Conservation (phyloP, 1,140 invertebrate species). For the Heliconius nattereri region DNA sequence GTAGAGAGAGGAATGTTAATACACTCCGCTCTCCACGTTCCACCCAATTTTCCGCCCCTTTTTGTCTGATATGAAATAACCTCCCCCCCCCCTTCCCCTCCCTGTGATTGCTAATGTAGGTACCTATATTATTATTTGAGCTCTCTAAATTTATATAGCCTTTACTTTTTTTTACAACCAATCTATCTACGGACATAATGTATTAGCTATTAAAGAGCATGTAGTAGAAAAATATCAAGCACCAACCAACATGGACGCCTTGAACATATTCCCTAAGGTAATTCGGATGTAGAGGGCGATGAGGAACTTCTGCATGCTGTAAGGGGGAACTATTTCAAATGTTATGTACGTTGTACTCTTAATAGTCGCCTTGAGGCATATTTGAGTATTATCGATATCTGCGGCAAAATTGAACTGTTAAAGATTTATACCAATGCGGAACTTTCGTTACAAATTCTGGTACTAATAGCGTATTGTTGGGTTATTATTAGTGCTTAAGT, state of each 20-base stretch:
- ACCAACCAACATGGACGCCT: not conserved
- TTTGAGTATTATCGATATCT: conserved; percentile 49
- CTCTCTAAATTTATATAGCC: too few relatives aligned
- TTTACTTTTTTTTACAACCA: not conserved
- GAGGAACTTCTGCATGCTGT: conserved; percentile 62
- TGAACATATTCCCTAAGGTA: conserved; percentile 59
- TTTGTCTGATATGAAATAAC: too few relatives aligned
- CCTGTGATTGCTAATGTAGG: too few relatives aligned
- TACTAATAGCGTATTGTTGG: not conserved
- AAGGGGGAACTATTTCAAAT: conserved; percentile 55
- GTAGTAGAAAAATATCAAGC: not conserved
- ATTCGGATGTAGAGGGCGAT: conserved; percentile 56
- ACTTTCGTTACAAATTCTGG: not conserved
- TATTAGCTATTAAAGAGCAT: not conserved
- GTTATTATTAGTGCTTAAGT: not conserved
- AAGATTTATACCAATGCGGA: conserved; percentile 26
- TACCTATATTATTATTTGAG: too few relatives aligned
- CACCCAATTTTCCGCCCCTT: too few relatives aligned
- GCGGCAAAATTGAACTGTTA: conserved; percentile 16
- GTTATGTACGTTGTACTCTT: conserved; percentile 51
- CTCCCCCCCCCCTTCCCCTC: too few relatives aligned
- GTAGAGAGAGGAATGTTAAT: too few relatives aligned
- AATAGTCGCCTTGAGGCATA: conserved; percentile 61
- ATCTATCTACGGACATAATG: not conserved
- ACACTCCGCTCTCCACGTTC: too few relatives aligned